Evolutionary conservation across 2,888 invertebrate species (phyloP).

Genomic region (Bhutanitis thaidina): DNA sequence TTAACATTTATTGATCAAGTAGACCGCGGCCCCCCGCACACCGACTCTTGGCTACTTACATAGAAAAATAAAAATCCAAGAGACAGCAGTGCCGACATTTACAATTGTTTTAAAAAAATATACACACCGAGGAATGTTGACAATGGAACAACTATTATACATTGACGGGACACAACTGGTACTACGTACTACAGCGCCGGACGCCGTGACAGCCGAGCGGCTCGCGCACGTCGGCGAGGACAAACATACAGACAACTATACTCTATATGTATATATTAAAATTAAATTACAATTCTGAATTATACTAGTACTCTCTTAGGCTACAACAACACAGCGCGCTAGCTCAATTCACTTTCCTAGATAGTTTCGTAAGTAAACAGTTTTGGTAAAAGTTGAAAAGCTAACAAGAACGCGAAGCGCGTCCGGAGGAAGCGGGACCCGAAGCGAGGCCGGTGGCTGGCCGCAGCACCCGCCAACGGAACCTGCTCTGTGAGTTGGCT

Average conservation of each 20-base stretch:
- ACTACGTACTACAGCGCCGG: too few relatives aligned
- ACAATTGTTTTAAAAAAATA: background rate
- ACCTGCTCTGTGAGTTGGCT: too few relatives aligned
- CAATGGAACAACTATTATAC: too few relatives aligned
- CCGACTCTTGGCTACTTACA: background rate
- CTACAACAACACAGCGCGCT: background rate
- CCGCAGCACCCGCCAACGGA: too few relatives aligned
- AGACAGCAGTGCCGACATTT: background rate
- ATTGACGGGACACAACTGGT: too few relatives aligned
- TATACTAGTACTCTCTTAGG: background rate
- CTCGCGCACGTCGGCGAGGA: too few relatives aligned
- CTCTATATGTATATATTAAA: background rate
- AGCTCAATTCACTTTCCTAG: background rate
- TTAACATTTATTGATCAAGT: background rate
- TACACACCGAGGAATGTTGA: too few relatives aligned
- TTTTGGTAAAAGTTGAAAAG: background rate
- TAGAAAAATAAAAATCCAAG: background rate
- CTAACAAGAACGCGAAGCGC: background rate
- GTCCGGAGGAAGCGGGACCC: background rate
- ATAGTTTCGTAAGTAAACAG: background rate
- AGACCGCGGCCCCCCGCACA: background rate
- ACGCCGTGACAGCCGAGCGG: too few relatives aligned
- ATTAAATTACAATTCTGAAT: background rate
- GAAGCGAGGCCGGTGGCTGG: too few relatives aligned
- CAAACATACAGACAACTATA: too few relatives aligned